Base-by-base conservation (phyloP, 2,113 vertebrate species). In the Pseudorhombus dupliciocellatus region DNA sequence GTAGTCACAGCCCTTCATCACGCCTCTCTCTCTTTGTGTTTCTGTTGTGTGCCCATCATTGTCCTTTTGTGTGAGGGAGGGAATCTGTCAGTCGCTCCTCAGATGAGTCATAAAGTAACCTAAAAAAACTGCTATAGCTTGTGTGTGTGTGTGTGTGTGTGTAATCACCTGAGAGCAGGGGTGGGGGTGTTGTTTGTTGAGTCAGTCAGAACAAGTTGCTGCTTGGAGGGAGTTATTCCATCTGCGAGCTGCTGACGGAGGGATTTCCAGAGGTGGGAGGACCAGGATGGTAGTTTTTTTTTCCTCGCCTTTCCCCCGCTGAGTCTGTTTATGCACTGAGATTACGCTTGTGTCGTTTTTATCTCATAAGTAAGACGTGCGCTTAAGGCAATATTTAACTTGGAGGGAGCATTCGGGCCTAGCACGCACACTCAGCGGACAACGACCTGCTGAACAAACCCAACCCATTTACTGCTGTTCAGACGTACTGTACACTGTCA, bases 141-240 rank as follows among this genome's bases (percentile, higher is more conserved):
- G 22, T 59, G 59, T 53, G 26, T 50, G 59, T 50, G 24, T 54
- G 66, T 20, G 55, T 54, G 24, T 42, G 59, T 58, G n/a, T 30
- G 34, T 53, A 16, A 12, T 37, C 34, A 37, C 34, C 11, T 11
- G 34, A 10, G 7, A 62, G n/a, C 5, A 14, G 6, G 20, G 44
- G 37, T 2, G 8, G 16, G 20, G 44, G 37, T 2, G 8, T 12
- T 63, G 51, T 61, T 62, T 74, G 60, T 71, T 78, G 73, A 79
- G 66, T 84, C 67, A 72, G 50, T 50, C 28, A 52, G 60, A 85
- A 84, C 83, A 88, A 73, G 89, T 79, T 24, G 1, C 72, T 59
- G 74, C 84, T 78, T 73, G 85, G 52, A 22, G 52, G 12, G n/a
- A 73, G 66, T 87, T 69, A 28, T 68, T 75, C 8, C 22, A 52